These are phyloP conservation scores for Formicarius rufipectus DNA, from an alignment of 2,113 vertebrate genomes.

Conservation along the genomic window DNA sequence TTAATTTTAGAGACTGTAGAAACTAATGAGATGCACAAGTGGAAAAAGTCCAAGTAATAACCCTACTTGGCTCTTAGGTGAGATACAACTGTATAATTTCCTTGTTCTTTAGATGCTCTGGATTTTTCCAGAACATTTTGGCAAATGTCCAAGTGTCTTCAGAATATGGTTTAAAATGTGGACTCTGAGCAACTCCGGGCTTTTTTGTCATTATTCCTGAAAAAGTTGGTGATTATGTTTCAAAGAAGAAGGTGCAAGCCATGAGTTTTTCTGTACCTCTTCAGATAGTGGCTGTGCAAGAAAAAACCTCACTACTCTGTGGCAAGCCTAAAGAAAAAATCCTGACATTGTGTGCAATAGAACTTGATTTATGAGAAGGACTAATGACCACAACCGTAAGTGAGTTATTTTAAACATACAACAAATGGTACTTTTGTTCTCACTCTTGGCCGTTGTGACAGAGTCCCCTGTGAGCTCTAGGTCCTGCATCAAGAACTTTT, in stretches of 20 bases:
- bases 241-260: background rate
- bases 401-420: background rate
- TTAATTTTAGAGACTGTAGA: background rate
- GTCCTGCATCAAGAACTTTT: background rate
- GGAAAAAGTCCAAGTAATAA: background rate
- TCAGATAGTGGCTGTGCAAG: background rate
- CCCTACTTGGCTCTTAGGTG: background rate
- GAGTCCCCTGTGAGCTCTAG: background rate
- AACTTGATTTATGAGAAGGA: background rate
- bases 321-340: background rate
- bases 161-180: background rate
- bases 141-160: background rate
- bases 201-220: background rate
- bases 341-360: background rate
- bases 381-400: background rate
- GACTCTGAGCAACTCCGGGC: fast-evolving
- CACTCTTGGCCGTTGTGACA: background rate
- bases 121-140: background rate
- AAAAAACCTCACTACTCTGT: background rate
- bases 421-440: background rate
- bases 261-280: background rate
- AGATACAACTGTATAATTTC: background rate
- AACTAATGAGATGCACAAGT: background rate
- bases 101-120: background rate
- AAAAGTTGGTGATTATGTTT: background rate